Conservation (phyloP, 2,888 invertebrate species). For the Platynereis dumerilii region DNA sequence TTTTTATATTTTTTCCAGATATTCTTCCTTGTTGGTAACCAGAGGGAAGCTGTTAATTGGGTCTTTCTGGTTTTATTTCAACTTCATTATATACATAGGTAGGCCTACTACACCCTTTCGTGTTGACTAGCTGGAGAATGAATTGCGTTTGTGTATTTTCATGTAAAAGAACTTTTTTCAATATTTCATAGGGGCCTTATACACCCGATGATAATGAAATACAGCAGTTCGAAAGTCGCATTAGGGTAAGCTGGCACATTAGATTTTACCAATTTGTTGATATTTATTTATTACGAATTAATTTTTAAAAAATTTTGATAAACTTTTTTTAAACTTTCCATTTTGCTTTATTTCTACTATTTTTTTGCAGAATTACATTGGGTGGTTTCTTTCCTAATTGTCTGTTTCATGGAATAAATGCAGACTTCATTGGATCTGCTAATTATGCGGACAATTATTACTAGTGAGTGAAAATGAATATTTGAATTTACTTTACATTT, state of each 20-base stretch:
- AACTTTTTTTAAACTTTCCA: too few species aligned
- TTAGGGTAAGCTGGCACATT: conserved; percentile 43
- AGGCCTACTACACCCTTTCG: conserved; percentile 9
- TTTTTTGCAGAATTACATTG: conserved; percentile 43
- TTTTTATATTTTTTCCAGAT: conserved; percentile 39
- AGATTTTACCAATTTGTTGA: too few species aligned
- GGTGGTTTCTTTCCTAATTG: conserved; percentile 47
- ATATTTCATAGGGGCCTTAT: conserved; percentile 44
- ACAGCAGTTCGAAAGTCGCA: conserved; percentile 43
- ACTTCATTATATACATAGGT: conserved; percentile 47
- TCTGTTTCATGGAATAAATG: conserved; percentile 46
- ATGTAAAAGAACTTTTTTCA: background rate
- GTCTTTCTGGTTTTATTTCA: conserved; percentile 43
- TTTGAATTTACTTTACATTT: too few species aligned
- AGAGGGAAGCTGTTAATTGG: conserved; percentile 41
- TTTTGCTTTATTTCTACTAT: too few species aligned
- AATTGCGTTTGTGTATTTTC: too few species aligned
- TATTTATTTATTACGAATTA: too few species aligned
- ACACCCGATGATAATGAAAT: conserved; percentile 48
- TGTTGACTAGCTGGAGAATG: too few species aligned
- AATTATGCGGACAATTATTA: conserved; percentile 38
- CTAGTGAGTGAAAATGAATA: conserved; percentile 45
- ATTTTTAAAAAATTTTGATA: too few species aligned
- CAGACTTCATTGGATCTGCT: conserved; percentile 46
- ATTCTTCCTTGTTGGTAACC: conserved; percentile 45